Base-by-base conservation (phyloP, 2,888 invertebrate genomes). In the Caenorhabditis afra region DNA sequence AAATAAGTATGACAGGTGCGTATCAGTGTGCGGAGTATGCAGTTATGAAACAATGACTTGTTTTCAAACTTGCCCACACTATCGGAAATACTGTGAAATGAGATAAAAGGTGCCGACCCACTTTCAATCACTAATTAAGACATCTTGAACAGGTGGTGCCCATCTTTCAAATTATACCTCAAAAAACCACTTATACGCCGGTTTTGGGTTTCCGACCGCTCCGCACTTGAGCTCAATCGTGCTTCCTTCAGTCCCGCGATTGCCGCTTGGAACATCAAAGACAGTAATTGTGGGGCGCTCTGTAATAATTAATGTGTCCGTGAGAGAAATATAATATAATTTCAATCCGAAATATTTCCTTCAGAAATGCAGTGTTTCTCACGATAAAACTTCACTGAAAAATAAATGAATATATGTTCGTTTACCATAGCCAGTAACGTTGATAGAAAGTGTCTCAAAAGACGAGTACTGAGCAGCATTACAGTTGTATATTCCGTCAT, bases 401-500 rank as follows among this genome's bases (percentile, higher is more conserved):
- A 20, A 35, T 14, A 29, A 52, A 29, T n/a, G 0, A 35, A 29
- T 37, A 5, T 41, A 41, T 64, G 29, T 70, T 41, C 14, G 11
- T 82, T 79, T 73, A 86, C 87, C 82, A 64, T 84, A 86, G 52
- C 85, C 86, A 29, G 83, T 81, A 10, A 86, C 86, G 50, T 83
- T 81, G 49, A 86, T 83, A 29, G 62, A 52, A 16, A 85, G 80
- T 1, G 85, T 84, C 35, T 87, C 85, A 35, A 85, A 85, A 0
- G 85, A 83, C 10, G 84, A 81, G 74, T 75, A 85, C 50, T 86
- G 84, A 16, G 86, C 86, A 11, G 85, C 86, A 61, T 86, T 85
- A 80, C 87, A 87, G 29, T 80, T 79, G 52, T 87, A 87, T 23
- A 80, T 49, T 37, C 86, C 87, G 61, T 87, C 87, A 57, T 87